phyloP scores from a whole-genome alignment of 2,888 invertebrate genomes.

The Netelia fuscicornis region DNA sequence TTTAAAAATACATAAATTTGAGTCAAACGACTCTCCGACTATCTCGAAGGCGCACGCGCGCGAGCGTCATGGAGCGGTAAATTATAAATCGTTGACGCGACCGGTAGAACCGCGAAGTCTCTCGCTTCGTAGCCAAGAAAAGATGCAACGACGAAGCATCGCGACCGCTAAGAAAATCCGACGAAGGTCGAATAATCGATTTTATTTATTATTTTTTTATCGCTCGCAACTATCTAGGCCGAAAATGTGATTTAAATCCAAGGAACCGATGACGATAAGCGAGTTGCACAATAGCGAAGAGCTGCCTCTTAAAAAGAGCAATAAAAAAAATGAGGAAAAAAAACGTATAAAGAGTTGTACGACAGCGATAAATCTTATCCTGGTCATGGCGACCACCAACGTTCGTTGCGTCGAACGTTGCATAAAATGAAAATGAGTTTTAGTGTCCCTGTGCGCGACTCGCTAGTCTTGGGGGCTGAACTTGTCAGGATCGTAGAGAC shows the following conservation, averaged over 20 bases:
- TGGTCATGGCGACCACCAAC: conserved; percentile 68
- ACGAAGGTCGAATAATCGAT: too few species aligned
- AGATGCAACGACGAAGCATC: not conserved
- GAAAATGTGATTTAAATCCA: not conserved
- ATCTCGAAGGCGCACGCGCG: conserved; percentile 58
- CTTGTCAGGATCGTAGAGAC: conserved; percentile 57
- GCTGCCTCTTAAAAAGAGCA: not conserved
- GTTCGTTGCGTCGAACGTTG: conserved; percentile 64
- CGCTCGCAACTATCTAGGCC: not conserved
- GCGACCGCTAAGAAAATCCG: too few species aligned
- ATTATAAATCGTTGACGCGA: conserved; percentile 82
- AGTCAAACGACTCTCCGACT: conserved; percentile 77
- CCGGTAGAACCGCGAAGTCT: conserved; percentile 61
- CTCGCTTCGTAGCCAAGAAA: conserved; percentile 59
- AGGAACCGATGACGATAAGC: conserved; percentile 34
- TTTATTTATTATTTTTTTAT: not conserved
- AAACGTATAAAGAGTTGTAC: conserved; percentile 62
- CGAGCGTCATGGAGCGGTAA: conserved; percentile 81
- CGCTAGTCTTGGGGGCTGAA: conserved; percentile 51
- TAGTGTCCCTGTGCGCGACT: conserved; percentile 61
- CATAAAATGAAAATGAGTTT: conserved; percentile 70
- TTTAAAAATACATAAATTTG: conserved; percentile 85
- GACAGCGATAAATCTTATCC: conserved; percentile 68
- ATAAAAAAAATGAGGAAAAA: conserved; percentile 2
- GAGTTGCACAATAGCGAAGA: conserved; percentile 44